Evolutionary conservation across 2,113 vertebrate genomes (phyloP).

Genomic region (Zapornia atra): DNA sequence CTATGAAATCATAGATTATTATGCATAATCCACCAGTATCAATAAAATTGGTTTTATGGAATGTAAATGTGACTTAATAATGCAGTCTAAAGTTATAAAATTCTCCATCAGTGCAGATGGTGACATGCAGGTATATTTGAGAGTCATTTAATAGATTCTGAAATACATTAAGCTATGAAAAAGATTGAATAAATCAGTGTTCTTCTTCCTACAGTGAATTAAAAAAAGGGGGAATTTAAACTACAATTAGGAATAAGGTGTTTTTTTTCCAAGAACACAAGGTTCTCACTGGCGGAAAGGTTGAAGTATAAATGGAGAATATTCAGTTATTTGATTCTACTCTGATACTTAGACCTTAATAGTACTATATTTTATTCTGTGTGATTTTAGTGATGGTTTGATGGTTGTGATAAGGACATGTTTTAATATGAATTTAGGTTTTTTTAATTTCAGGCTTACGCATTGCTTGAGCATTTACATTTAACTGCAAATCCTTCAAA

Average conservation of each 20-base stretch:
- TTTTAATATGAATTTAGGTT: not conserved
- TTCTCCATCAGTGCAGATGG: not conserved
- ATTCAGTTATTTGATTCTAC: not conserved
- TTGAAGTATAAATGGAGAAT: not conserved
- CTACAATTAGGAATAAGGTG: not conserved
- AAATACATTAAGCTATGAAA: not conserved
- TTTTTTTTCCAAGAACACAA: not conserved
- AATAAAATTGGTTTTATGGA: slow-evolving; percentile 30
- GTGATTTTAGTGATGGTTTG: not conserved
- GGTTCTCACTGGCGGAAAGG: not conserved
- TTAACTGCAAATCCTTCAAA: not conserved
- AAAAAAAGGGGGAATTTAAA: not conserved
- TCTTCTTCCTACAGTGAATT: not conserved
- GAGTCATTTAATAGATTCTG: not conserved
- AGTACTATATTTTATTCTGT: not conserved
- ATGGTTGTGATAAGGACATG: not conserved
- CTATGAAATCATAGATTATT: slow-evolving; percentile 11
- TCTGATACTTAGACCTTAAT: not conserved
- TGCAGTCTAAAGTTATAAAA: slow-evolving; percentile 35
- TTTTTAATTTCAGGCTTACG: not conserved
- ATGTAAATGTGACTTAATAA: slow-evolving; percentile 31
- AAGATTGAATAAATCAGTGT: not conserved
- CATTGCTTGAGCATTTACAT: not conserved
- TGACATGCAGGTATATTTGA: not conserved
- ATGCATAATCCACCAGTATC: not conserved